These are phyloP conservation scores for Notodonta ziczac DNA, from an alignment of 2,888 invertebrate species.

Conservation along the genomic window DNA sequence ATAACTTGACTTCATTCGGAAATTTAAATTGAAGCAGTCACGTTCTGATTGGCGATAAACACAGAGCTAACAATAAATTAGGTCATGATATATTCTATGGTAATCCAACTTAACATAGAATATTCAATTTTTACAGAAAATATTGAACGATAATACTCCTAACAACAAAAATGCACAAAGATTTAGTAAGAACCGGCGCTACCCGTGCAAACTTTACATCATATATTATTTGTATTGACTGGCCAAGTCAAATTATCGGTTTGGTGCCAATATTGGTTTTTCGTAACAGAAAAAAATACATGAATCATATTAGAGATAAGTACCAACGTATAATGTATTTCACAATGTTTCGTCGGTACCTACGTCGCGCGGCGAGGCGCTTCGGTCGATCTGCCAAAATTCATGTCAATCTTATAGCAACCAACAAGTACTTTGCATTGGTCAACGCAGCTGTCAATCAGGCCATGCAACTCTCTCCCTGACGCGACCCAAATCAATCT, in stretches of 20 bases:
- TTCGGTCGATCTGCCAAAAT: conserved; percentile 39
- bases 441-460: conserved; percentile 31
- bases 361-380: conserved; percentile 24
- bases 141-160: conserved; percentile 2
- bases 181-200: conserved; percentile 5
- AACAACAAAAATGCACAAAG: not conserved
- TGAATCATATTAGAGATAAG: conserved; percentile 13
- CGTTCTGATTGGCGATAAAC: not conserved
- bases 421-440: conserved; percentile 19
- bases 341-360: conserved; percentile 28
- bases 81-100: not conserved
- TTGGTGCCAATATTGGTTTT: conserved; percentile 7
- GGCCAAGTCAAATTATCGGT: conserved; percentile 3
- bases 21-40: not conserved
- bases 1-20: not conserved
- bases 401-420: conserved; percentile 33
- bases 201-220: conserved; percentile 1
- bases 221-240: conserved; percentile 1
- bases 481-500: conserved; percentile 37
- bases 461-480: conserved; percentile 36
- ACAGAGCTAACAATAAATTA: not conserved
- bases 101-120: not conserved
- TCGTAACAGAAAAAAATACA: conserved; percentile 1
- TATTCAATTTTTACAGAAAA: not conserved
- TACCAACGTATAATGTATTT: conserved; percentile 18